Evolutionary conservation across 1,140 invertebrate species (phyloP), one percentile per base, ranked within the genome.

Genomic region (Lepidurus couesii): DNA sequence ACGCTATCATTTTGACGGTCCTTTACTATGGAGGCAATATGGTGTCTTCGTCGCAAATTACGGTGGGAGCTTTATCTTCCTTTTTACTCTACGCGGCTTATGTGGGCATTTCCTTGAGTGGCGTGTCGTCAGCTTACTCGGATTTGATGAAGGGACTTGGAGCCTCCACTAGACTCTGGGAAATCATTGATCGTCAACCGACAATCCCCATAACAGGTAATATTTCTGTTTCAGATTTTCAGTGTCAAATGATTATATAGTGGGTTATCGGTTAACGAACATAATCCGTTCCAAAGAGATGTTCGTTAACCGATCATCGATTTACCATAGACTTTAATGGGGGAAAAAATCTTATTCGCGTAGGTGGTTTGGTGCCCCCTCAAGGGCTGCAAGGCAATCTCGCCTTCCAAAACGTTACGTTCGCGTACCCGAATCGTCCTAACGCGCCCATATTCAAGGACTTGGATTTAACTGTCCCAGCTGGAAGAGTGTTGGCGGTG

Each of bases 61-160:
- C 93, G 7, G 92, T 98, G 47, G 97, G 97, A 10, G 91, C 92
- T 80, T 86, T 98, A 16, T 96, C 95, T 0, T 91, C 96, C 0
- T 98, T 98, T 85, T 86, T 98, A 16, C 83, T 98, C 3, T 98
- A 98, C 84, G 95, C 95, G 5, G 95, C 91, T 0, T 98, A 98
- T 83, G 92, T 96, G 44, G 95, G 95, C 4, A 89, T 98, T 21
- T 95, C 95, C 10, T 89, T 98, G 73, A 91, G 91, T 47, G 94
- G 94, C 0, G 83, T 98, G 26, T 93, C 92, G 42, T 92, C 90
- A 81, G 98, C 98, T 84, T 98, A 97, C 83, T 92, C 94, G 0
- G 95, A 98, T 84, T 84, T 98, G 80, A 98, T 97, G 86, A 93
- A 93, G 85, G 96, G 95, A 0, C 85, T 98, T 2, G 97, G 96